Conservation (phyloP, 2,888 invertebrate species). For the Clivina fossor region DNA sequence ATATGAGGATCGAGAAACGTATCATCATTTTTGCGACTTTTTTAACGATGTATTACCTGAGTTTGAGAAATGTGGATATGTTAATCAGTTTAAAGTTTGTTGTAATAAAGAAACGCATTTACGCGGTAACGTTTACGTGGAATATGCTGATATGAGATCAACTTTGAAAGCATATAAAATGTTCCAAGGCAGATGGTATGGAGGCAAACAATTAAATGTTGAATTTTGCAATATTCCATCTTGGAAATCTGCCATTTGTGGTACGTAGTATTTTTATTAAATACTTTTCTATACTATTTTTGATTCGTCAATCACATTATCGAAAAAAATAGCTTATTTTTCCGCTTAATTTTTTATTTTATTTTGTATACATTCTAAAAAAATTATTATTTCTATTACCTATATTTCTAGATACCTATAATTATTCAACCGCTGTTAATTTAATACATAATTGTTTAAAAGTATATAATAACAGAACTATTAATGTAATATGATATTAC, state of each 20-base stretch:
- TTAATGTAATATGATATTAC: too few species aligned
- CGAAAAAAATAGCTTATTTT: background rate
- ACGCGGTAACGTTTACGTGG: conserved; percentile 87
- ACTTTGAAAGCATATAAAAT: conserved; percentile 73
- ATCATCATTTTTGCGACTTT: conserved; percentile 79
- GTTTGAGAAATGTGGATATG: conserved; percentile 70
- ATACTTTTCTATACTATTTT: background rate
- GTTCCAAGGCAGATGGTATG: conserved; percentile 87
- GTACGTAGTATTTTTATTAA: conserved; percentile 57
- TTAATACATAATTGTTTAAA: too few species aligned
- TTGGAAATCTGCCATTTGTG: conserved; percentile 90
- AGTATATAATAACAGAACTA: too few species aligned
- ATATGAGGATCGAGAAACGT: conserved; percentile 79
- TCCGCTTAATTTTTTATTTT: too few species aligned
- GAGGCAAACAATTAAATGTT: conserved; percentile 76
- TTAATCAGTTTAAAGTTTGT: conserved; percentile 73
- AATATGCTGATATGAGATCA: conserved; percentile 65
- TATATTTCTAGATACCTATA: too few species aligned
- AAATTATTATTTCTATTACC: too few species aligned
- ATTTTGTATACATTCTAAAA: too few species aligned
- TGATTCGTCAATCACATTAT: background rate
- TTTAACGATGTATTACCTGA: conserved; percentile 84
- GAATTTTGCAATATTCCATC: conserved; percentile 76
- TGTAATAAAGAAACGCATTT: conserved; percentile 84
- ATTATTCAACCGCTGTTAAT: too few species aligned